Conservation (phyloP, 2,113 vertebrate genomes). For the Cercocebus atys region DNA sequence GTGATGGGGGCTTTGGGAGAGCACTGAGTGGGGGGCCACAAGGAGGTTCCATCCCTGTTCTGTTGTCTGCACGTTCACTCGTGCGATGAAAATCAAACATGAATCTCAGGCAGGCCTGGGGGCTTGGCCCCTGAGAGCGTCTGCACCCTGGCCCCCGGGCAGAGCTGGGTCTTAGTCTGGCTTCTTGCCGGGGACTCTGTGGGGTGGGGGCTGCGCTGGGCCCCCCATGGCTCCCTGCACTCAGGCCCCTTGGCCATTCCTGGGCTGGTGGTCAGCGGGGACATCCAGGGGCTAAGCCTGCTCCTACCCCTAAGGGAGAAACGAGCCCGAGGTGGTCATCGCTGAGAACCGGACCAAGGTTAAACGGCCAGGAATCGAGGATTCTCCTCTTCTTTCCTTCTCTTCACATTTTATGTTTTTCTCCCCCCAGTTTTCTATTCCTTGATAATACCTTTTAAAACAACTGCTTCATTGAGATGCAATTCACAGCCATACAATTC, state of each 20-base stretch:
- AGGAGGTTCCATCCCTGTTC: background rate
- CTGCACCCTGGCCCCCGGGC: background rate
- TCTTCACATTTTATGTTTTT: background rate
- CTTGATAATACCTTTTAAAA: background rate
- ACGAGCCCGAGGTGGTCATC: too few relatives aligned
- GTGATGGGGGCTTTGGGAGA: rapidly evolving
- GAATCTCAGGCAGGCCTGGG: background rate
- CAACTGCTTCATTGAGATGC: background rate
- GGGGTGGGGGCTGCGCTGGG: background rate
- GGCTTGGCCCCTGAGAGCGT: background rate
- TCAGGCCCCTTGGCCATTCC: background rate
- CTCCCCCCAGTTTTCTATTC: background rate
- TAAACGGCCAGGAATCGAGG: rapidly evolving
- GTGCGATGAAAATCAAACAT: background rate
- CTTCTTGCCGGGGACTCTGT: background rate
- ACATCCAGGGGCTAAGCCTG: background rate
- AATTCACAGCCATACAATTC: rapidly evolving
- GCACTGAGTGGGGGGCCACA: background rate
- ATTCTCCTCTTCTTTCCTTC: background rate
- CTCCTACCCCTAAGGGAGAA: background rate
- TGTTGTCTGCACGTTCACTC: background rate
- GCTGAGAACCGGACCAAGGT: background rate
- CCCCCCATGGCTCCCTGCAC: background rate
- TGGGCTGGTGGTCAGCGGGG: rapidly evolving
- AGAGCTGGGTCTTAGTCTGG: background rate